Evolutionary conservation across 2,113 vertebrate genomes (phyloP), one percentile per base, ranked within the genome.

Genomic region (Hyaena hyaena): DNA sequence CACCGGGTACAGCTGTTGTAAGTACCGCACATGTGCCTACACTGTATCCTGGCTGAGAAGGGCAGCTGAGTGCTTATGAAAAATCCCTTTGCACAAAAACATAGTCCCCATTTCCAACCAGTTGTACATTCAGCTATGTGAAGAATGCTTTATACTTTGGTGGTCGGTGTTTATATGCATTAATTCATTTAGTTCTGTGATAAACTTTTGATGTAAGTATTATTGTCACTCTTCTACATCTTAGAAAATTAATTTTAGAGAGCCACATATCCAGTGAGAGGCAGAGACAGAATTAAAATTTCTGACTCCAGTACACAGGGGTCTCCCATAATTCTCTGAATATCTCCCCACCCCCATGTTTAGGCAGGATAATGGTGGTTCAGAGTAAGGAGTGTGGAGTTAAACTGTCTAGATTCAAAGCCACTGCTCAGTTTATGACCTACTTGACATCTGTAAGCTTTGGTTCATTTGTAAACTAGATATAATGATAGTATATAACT

Each of bases 181-280:
- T 83, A 43, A 19, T 88, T 84, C 55, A 79, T 65, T 66, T 80
- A 82, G 55, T 63, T 63, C 10, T 86, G 55, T 7, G 61, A n/a
- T 26, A 88, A 86, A 61, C n/a, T 28, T 88, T 48, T 82, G 17
- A 82, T 88, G 19, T 63, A 90, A 88, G 53, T 76, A 61, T 31
- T 91, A 15, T 43, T 58, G 33, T 53, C 31, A 28, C 19, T 65
- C 79, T 90, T 97, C 23, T 80, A 48, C 28, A 88, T 80, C 71
- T 89, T 45, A 84, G 39, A 93, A 69, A 87, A 58, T 31, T 86
- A 91, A 84, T 66, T 90, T 93, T 39, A 53, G 71, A 76, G 16
- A 95, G 33, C 53, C 9, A 26, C 23, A 83, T 4, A 95, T 7
- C 16, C 74, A 83, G 17, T 69, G 74, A 96, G 7, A 15, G 11